phyloP scores from a whole-genome alignment of 2,113 vertebrate species.

The Gopherus flavomarginatus region DNA sequence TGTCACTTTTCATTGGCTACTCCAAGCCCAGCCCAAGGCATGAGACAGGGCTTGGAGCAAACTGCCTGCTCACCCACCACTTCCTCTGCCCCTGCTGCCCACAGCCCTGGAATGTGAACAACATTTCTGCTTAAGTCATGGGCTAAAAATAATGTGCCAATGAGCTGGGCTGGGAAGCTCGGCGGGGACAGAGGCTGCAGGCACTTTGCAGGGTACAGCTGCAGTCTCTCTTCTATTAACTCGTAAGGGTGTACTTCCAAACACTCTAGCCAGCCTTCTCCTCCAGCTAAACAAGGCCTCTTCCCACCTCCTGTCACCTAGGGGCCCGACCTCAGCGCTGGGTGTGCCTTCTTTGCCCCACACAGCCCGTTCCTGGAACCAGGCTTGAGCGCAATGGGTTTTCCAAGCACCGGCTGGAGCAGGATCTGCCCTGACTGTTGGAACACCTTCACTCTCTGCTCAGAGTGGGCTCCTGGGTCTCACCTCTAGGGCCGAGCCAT shows the following conservation, averaged over 20 bases:
- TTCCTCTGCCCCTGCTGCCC: background rate
- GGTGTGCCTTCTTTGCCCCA: background rate
- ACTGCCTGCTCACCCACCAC: background rate
- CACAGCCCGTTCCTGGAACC: background rate
- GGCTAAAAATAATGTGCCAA: background rate
- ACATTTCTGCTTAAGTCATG: background rate
- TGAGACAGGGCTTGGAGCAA: background rate
- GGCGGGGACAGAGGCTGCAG: background rate
- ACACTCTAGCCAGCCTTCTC: background rate
- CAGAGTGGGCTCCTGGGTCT: background rate
- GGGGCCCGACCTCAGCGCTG: background rate
- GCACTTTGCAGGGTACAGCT: background rate
- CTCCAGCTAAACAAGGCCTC: background rate
- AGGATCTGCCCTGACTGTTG: background rate
- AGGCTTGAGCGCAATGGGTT: background rate
- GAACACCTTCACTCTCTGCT: background rate
- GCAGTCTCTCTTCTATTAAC: background rate
- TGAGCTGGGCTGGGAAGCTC: background rate
- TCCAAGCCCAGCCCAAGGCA: background rate
- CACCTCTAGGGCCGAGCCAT: background rate
- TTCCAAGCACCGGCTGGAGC: background rate
- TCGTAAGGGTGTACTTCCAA: background rate
- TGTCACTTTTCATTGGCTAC: background rate
- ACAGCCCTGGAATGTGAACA: background rate
- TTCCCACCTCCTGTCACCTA: too few relatives aligned